phyloP scores from a whole-genome alignment of 2,113 vertebrate genomes.

The Xyrauchen texanus region DNA sequence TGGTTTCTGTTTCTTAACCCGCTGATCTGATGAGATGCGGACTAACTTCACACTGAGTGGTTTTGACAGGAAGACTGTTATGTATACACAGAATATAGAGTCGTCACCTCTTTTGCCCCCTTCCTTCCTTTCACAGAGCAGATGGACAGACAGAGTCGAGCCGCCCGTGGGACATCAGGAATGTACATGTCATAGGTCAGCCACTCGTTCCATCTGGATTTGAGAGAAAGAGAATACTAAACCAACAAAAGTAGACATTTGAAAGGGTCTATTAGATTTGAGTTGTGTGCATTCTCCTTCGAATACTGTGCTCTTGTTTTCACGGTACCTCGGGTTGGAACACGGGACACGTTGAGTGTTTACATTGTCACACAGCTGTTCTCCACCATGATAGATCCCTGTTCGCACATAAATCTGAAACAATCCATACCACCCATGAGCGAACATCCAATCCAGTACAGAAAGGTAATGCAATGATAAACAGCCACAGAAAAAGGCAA shows the following conservation, averaged over 20 bases:
- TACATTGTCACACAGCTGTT: constrained; percentile 97
- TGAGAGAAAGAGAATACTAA: not conserved
- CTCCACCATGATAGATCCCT: constrained; percentile 96
- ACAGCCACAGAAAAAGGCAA: not conserved
- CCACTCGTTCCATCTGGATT: constrained; percentile 93
- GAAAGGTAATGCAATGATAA: not conserved
- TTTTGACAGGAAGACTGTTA: too few relatives aligned
- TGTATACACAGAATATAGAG: not conserved
- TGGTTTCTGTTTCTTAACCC: too few relatives aligned
- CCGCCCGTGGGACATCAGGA: constrained; percentile 94
- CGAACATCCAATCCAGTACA: not conserved
- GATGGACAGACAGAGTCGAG: constrained; percentile 96
- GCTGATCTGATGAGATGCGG: too few relatives aligned
- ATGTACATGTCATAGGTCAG: constrained; percentile 96
- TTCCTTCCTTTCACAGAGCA: constrained; percentile 98
- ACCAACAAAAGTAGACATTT: too few relatives aligned
- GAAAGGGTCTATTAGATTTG: too few relatives aligned
- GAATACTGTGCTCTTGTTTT: constrained; percentile 1
- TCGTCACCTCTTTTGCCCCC: constrained; percentile 92
- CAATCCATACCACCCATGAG: not conserved
- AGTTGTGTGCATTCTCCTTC: too few relatives aligned
- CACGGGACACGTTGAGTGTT: constrained; percentile 97
- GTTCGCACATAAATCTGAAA: constrained; percentile 95
- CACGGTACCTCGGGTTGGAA: constrained; percentile 91
- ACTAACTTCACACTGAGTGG: too few relatives aligned